A percentile compares a stretch with the other conserved stretches of the same genome.
phyloP scores from a whole-genome alignment of 1,140 invertebrate genomes.

The Melanaphis sacchari region DNA sequence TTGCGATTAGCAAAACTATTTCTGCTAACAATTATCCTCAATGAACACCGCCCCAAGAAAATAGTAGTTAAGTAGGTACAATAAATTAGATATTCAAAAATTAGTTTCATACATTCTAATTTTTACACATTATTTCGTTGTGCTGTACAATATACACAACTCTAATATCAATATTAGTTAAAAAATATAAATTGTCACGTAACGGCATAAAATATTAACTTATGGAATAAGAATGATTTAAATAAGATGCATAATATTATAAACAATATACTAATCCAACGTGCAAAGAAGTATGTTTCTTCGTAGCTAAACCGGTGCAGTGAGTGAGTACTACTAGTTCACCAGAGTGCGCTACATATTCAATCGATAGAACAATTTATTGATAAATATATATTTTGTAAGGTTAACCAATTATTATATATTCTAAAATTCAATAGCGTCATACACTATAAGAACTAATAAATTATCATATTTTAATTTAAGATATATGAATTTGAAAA shows the following conservation, averaged over 20 bases:
- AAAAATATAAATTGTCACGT: not conserved
- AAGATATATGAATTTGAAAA: too few relatives aligned
- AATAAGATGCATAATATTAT: not conserved
- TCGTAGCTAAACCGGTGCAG: not conserved
- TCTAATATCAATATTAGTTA: not conserved
- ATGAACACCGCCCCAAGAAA: too few relatives aligned
- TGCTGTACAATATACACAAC: not conserved
- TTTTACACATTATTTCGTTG: not conserved
- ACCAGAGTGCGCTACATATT: not conserved
- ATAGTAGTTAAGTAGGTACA: too few relatives aligned
- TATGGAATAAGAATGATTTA: not conserved
- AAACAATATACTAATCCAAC: too few relatives aligned
- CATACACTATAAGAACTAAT: too few relatives aligned
- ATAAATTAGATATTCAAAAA: too few relatives aligned
- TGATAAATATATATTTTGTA: not conserved
- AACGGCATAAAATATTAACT: not conserved
- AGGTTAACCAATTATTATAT: not conserved
- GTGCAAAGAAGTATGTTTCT: not conserved
- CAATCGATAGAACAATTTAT: not conserved
- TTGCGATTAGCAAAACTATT: too few relatives aligned
- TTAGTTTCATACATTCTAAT: too few relatives aligned
- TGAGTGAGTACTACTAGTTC: not conserved
- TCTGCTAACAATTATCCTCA: too few relatives aligned
- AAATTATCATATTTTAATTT: too few relatives aligned
- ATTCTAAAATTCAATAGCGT: not conserved